These are phyloP conservation scores for Micromussa lordhowensis DNA, from an alignment of 92 coral and sea anemone genomes.

Conservation along the genomic window DNA sequence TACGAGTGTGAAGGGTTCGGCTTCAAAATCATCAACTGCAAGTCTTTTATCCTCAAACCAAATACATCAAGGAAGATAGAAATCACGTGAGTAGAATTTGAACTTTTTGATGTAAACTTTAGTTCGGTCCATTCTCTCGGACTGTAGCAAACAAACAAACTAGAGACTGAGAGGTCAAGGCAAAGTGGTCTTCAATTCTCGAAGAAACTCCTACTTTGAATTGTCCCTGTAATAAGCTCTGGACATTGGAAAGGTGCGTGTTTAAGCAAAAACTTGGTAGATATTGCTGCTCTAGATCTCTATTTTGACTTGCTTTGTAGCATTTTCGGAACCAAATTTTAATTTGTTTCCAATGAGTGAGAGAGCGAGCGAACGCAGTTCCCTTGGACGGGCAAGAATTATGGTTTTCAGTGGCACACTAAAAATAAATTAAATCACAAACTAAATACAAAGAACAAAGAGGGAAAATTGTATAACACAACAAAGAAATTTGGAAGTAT, in stretches of 20 bases:
- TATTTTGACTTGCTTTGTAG: neutral
- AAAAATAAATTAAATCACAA: too few relatives aligned
- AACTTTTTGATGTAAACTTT: neutral
- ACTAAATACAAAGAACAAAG: too few relatives aligned
- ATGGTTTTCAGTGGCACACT: too few relatives aligned
- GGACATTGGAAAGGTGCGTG: too few relatives aligned
- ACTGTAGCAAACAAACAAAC: neutral
- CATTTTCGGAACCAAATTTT: too few relatives aligned
- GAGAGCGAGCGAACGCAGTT: too few relatives aligned
- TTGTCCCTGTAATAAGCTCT: too few relatives aligned
- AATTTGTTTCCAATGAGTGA: too few relatives aligned
- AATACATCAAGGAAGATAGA: conserved; percentile 92
- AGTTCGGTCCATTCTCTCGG: neutral
- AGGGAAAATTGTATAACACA: too few relatives aligned
- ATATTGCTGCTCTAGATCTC: neutral
- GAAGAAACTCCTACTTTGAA: neutral
- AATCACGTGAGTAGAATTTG: conserved; percentile 80
- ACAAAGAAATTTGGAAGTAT: too few relatives aligned
- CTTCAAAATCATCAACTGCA: conserved; percentile 96
- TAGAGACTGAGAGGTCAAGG: neutral
- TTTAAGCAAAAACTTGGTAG: neutral
- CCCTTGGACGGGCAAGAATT: too few relatives aligned
- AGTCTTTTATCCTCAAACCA: conserved; percentile 92
- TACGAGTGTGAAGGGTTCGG: conserved; percentile 99
- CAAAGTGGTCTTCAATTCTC: neutral